phyloP scores from a whole-genome alignment of 2,888 invertebrate species.

The Rhamphomyia laevipes region DNA sequence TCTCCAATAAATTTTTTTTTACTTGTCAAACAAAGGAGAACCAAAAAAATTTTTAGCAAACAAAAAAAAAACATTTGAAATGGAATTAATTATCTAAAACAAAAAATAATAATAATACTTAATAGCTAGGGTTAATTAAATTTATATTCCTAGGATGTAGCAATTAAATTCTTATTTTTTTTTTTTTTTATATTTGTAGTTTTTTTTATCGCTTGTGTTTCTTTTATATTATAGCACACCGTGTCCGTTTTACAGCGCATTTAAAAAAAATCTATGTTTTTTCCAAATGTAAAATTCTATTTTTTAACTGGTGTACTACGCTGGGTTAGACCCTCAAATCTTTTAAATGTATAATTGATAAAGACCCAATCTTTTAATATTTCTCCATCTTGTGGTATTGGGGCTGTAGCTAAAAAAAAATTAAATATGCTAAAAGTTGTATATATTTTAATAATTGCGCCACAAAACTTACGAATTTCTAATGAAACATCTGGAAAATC shows the following conservation, averaged over 20 bases:
- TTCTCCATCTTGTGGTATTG: constrained; percentile 81
- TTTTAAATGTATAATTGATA: constrained; percentile 99
- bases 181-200: neutral
- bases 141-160: neutral
- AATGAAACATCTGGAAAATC: constrained; percentile 99
- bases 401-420: constrained; percentile 60
- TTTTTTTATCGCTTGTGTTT: neutral
- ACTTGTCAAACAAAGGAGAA: no score
- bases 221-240: neutral
- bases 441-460: no score
- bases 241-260: neutral
- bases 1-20: no score
- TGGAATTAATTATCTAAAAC: no score
- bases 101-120: no score
- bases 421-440: neutral
- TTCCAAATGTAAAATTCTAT: neutral
- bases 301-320: constrained; percentile 1
- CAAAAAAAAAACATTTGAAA: no score
- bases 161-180: neutral
- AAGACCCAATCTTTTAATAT: constrained; percentile 99
- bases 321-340: constrained; percentile 65
- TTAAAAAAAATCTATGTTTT: neutral
- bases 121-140: no score
- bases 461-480: constrained; percentile 87
- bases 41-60: no score